These are phyloP conservation scores for Netelia inedita DNA, from an alignment of 2,888 invertebrate genomes.

Conservation along the genomic window DNA sequence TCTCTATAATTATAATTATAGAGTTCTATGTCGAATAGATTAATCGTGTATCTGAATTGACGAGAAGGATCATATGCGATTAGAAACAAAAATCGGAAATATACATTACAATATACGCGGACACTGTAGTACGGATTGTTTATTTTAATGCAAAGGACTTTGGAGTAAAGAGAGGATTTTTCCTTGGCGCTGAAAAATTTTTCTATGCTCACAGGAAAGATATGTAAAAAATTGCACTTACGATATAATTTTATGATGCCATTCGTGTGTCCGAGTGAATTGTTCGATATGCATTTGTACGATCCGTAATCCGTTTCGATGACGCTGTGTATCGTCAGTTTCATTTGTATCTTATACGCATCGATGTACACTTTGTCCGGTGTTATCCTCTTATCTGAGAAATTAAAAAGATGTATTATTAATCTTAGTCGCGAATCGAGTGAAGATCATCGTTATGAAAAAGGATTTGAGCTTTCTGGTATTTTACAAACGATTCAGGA, in stretches of 20 bases:
- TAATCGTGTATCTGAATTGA: too few relatives aligned
- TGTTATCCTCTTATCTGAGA: slow-evolving; percentile 60
- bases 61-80: too few relatives aligned
- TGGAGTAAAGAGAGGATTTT: background rate
- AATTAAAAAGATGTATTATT: slow-evolving; percentile 21
- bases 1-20: too few relatives aligned
- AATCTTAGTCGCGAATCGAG: background rate
- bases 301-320: slow-evolving; percentile 88
- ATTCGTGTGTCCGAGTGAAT: slow-evolving; percentile 91
- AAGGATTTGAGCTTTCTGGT: background rate
- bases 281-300: slow-evolving; percentile 91
- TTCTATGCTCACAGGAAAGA: slow-evolving; percentile 53
- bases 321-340: slow-evolving; percentile 89
- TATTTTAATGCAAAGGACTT: background rate
- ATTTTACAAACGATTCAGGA: background rate
- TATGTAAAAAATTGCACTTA: slow-evolving; percentile 85
- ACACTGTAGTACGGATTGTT: background rate
- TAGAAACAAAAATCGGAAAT: background rate
- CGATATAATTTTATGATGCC: slow-evolving; percentile 91
- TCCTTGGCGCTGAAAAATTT: background rate
- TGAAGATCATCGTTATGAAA: background rate
- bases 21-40: too few relatives aligned
- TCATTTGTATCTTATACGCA: slow-evolving; percentile 91
- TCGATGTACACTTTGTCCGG: slow-evolving; percentile 87
- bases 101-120: background rate